A percentile compares a stretch with the other conserved stretches of the same genome.
These are phyloP conservation scores for Invenusta paracnida DNA, from an alignment of 2,888 invertebrate species.

Conservation along the genomic window DNA sequence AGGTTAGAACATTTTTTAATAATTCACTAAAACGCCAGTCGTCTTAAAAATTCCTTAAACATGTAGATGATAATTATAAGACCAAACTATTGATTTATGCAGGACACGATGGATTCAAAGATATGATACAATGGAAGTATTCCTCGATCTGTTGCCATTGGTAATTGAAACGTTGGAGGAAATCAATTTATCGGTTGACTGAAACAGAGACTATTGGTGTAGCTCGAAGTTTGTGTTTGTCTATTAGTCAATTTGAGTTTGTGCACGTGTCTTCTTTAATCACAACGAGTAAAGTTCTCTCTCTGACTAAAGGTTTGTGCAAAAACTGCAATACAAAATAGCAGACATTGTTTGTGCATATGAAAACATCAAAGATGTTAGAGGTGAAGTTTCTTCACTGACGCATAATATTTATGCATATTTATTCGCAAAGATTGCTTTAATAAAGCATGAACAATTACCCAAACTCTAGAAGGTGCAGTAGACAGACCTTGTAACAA, in stretches of 20 bases:
- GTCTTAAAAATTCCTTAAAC: background rate
- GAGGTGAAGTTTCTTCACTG: background rate
- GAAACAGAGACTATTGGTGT: background rate
- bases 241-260: background rate
- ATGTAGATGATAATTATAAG: background rate
- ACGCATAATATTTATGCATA: background rate
- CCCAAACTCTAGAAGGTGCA: background rate
- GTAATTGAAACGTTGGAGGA: background rate
- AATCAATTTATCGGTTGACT: background rate
- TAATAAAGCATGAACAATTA: background rate
- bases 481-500: background rate
- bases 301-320: too few species aligned
- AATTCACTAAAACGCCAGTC: background rate
- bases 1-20: background rate
- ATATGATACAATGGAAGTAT: background rate
- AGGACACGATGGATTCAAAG: background rate
- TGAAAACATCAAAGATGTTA: background rate
- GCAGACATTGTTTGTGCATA: background rate
- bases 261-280: background rate
- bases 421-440: background rate
- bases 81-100: constrained; percentile 10
- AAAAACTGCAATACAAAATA: background rate
- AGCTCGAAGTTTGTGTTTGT: background rate
- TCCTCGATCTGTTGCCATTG: background rate
- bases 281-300: background rate